Percentiles rank a stretch among this genome's conserved stretches.
Evolutionary conservation across 2,113 vertebrate genomes (phyloP).

Genomic region (Phyllostomus discolor): DNA sequence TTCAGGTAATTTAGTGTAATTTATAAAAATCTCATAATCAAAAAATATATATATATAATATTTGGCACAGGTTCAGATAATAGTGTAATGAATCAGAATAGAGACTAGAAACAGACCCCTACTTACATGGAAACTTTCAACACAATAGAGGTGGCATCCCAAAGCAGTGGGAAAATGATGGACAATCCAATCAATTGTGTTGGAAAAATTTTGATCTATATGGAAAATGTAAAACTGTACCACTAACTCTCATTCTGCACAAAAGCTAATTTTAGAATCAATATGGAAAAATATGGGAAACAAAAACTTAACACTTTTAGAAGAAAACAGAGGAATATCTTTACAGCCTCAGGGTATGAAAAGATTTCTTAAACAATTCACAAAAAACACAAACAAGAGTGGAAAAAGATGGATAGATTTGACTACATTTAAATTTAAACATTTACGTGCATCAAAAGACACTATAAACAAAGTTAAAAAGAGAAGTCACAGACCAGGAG

Average conservation of each 20-base stretch:
- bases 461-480: slow-evolving; percentile 46
- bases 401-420: slow-evolving; percentile 33
- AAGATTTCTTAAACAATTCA: slow-evolving; percentile 36
- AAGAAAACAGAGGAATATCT: slow-evolving; percentile 34
- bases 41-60: background rate
- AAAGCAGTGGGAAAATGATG: background rate
- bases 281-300: background rate
- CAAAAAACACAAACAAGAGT: background rate
- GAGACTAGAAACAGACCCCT: background rate
- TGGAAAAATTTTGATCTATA: background rate
- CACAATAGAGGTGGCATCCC: background rate
- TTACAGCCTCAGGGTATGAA: background rate
- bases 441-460: slow-evolving; percentile 7
- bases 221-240: background rate
- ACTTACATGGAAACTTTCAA: background rate
- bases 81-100: background rate
- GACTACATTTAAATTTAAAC: slow-evolving; percentile 37
- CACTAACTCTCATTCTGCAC: background rate
- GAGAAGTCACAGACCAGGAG: slow-evolving; percentile 4
- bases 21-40: background rate
- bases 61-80: background rate
- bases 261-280: slow-evolving; percentile 38
- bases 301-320: slow-evolving; percentile 31
- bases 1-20: background rate
- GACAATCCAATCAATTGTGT: background rate